Conservation (phyloP, 2,797 vertebrate species). For the Trachops cirrhosus region DNA sequence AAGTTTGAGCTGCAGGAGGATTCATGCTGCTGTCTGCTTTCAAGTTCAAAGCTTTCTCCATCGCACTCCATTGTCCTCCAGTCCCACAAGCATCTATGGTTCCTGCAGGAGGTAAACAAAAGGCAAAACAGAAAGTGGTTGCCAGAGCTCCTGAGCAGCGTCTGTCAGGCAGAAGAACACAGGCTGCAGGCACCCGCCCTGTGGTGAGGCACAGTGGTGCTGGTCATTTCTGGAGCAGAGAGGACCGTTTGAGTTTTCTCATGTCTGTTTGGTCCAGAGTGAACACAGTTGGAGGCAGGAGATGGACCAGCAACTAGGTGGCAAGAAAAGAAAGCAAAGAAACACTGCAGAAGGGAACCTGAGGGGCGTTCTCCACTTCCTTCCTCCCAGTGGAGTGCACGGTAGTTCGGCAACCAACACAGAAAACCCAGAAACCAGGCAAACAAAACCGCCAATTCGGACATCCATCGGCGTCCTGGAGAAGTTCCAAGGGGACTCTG, state of each 20-base stretch:
- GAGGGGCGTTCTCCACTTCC: neutral
- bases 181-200: neutral
- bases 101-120: constrained; percentile 14
- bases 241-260: neutral
- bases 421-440: neutral
- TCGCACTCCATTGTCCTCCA: neutral
- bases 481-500: neutral
- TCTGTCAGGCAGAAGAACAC: neutral
- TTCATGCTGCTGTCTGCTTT: neutral
- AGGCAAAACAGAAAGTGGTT: constrained; percentile 1
- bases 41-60: neutral
- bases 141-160: neutral
- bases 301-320: neutral
- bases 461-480: neutral
- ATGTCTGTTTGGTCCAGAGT: neutral
- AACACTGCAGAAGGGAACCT: neutral
- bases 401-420: neutral
- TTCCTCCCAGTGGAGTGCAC: neutral
- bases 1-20: neutral
- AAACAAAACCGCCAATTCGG: neutral
- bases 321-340: neutral
- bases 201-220: neutral
- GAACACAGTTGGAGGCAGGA: neutral
- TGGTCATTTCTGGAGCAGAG: neutral
- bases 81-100: neutral